These are phyloP conservation scores for Garra rufa DNA, from an alignment of 2,113 vertebrate genomes.

Conservation along the genomic window DNA sequence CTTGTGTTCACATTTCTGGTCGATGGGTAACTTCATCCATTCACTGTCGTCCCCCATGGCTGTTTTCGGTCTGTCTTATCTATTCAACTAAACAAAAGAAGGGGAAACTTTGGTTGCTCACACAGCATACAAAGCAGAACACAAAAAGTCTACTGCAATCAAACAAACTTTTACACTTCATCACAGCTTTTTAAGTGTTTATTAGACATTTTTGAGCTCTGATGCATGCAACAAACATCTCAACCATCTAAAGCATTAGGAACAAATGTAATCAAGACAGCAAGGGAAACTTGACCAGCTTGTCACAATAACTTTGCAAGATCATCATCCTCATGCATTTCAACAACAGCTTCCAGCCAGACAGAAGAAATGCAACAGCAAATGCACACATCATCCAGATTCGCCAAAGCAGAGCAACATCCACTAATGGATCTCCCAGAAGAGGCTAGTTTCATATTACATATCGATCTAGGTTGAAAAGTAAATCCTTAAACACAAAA, in stretches of 20 bases:
- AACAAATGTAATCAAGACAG: background rate
- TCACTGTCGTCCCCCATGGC: slow-evolving; percentile 97
- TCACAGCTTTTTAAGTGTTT: background rate
- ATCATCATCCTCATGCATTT: background rate
- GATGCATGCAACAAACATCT: background rate
- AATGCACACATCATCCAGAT: slow-evolving; percentile 6
- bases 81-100: slow-evolving; percentile 61
- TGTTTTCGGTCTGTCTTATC: slow-evolving; percentile 67
- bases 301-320: background rate
- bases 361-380: slow-evolving; percentile 3
- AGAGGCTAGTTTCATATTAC: slow-evolving; percentile 37
- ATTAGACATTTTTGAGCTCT: background rate
- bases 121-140: slow-evolving; percentile 7
- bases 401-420: background rate
- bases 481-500: slow-evolving; percentile 1
- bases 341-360: slow-evolving; percentile 5
- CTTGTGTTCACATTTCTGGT: slow-evolving; percentile 99
- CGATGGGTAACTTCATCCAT: slow-evolving; percentile 96
- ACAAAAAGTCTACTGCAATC: background rate
- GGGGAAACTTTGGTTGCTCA: background rate
- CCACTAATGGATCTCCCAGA: slow-evolving; percentile 22
- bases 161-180: background rate
- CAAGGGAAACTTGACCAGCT: background rate
- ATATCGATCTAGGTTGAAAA: slow-evolving; percentile 6
- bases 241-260: background rate